Evolutionary conservation across 2,888 invertebrate species (phyloP).

Genomic region (Ypsolopha scabrella): DNA sequence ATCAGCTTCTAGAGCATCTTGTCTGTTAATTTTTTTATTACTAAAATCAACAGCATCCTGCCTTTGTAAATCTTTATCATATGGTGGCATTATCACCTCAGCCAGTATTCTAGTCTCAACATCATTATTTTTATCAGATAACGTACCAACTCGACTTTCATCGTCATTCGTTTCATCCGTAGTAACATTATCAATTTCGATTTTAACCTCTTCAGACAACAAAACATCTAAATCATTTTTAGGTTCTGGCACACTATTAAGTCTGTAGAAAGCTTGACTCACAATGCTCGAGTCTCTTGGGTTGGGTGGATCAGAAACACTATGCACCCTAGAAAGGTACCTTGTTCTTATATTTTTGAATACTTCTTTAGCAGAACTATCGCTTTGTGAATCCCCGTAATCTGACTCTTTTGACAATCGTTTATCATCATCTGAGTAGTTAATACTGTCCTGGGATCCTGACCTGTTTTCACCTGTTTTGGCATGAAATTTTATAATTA

Average conservation of each 20-base stretch:
- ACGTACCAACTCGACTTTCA: constrained; percentile 17
- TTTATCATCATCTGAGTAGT: constrained; percentile 39
- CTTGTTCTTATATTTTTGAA: constrained; percentile 53
- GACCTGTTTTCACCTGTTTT: constrained; percentile 59
- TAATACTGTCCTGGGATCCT: constrained; percentile 49
- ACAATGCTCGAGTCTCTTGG: constrained; percentile 33
- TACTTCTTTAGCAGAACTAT: constrained; percentile 43
- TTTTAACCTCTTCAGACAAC: constrained; percentile 20
- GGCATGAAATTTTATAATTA: constrained; percentile 52
- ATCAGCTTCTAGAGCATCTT: constrained; percentile 1
- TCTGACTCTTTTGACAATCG: constrained; percentile 31
- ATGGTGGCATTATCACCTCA: constrained; percentile 22
- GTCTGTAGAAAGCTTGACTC: constrained; percentile 48
- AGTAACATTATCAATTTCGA: constrained; percentile 44
- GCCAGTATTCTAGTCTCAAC: constrained; percentile 16
- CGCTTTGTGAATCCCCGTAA: constrained; percentile 35
- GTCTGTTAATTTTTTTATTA: not conserved
- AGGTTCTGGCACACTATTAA: constrained; percentile 20
- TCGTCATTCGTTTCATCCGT: constrained; percentile 48
- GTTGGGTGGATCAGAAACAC: constrained; percentile 37
- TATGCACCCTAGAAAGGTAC: constrained; percentile 55
- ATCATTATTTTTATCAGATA: constrained; percentile 16
- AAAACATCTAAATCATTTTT: constrained; percentile 16
- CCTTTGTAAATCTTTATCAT: not conserved
- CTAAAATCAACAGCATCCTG: constrained; percentile 17